Evolutionary conservation across 2,888 invertebrate genomes (phyloP), one percentile per base, ranked within the genome.

Genomic region (Melieria omissa): DNA sequence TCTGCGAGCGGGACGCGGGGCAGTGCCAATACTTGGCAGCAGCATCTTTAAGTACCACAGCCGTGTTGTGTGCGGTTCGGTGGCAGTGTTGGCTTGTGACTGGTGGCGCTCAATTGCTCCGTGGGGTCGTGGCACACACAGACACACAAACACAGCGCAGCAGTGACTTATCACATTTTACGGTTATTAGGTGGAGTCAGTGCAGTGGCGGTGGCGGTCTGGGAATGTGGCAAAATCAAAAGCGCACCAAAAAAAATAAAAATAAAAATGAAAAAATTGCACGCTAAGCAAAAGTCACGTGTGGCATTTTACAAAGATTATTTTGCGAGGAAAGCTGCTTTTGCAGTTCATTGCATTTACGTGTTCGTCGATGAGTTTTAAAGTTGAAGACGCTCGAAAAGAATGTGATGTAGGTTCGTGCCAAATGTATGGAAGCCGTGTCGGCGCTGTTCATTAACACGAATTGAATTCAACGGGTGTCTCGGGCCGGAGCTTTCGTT

Each of bases 261-360:
- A 52, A 4, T 42, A 29, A 29, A 29, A 44, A 14, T 54, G 61
- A 70, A 54, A 47, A 57, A n/a, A 52, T 64, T 68, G 61, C 52
- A 73, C 73, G 47, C 65, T 72, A 75, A 75, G 74, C 69, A 67
- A 73, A 77, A 76, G 77, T 78, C 78, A 78, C 77, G 77, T 75
- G 78, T 78, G 71, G 72, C 76, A 77, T 78, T 76, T 74, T 73
- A 67, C 70, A 57, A 65, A 61, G 62, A 71, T 68, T 69, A 70
- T 70, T 66, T 69, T 61, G 71, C 72, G 70, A 73, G 70, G 72
- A 75, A 78, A 77, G 74, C 77, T 77, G 77, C 74, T 78, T 76
- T 78, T 77, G 73, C 77, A 76, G 74, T 76, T 79, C 76, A 78
- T 77, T 79, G 78, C 77, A 72, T 74, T 77, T 79, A 78, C 78